Conservation (phyloP, 2,797 vertebrate species). For the Stomatorhinus walkeri region DNA sequence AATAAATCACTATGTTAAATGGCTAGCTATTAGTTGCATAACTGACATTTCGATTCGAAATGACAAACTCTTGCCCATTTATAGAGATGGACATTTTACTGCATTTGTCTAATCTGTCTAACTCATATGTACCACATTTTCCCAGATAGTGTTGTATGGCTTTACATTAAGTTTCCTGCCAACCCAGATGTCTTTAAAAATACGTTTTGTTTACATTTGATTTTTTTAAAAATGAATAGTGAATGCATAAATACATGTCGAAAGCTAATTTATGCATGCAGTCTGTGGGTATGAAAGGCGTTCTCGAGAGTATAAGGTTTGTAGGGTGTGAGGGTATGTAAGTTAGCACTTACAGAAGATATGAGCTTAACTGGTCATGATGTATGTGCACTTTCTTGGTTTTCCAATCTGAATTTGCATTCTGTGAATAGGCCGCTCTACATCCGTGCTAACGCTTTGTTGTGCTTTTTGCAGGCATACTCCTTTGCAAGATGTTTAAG, state of each 20-base stretch:
- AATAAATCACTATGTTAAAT: neutral
- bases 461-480: neutral
- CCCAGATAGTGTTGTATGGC: neutral
- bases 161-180: neutral
- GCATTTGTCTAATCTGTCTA: neutral
- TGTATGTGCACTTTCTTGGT: neutral
- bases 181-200: neutral
- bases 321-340: neutral
- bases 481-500: neutral
- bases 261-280: neutral
- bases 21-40: neutral
- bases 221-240: neutral
- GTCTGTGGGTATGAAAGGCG: neutral
- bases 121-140: neutral
- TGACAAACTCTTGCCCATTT: slow-evolving; percentile 1
- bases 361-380: neutral
- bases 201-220: neutral
- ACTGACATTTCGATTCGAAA: neutral
- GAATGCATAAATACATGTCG: neutral
- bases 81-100: neutral
- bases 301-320: neutral
- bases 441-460: neutral
- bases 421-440: no score
- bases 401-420: neutral
- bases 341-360: neutral